Evolutionary conservation across 2,888 invertebrate genomes (phyloP).

Genomic region (Xylophagus ater): DNA sequence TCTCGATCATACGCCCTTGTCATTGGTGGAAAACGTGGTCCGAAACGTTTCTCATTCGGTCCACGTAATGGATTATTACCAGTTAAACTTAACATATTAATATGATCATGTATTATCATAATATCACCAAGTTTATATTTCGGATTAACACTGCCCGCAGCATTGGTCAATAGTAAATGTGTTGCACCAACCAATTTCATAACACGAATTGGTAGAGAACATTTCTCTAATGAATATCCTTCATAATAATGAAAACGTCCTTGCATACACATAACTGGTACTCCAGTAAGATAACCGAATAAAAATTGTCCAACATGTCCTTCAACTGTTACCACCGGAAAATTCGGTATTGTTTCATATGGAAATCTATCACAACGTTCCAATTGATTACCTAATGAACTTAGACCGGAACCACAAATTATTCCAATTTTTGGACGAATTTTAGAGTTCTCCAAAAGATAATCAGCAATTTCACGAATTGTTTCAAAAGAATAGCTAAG

Average conservation of each 20-base stretch:
- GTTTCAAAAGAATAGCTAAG: constrained; percentile 80
- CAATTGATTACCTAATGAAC: constrained; percentile 63
- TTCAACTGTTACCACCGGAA: constrained; percentile 83
- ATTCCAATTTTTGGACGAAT: constrained; percentile 78
- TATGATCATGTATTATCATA: constrained; percentile 95
- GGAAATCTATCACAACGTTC: constrained; percentile 60
- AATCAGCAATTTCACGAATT: constrained; percentile 64
- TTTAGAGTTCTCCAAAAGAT: constrained; percentile 54
- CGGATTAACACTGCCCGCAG: constrained; percentile 89
- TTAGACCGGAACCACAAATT: constrained; percentile 88
- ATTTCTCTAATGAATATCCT: constrained; percentile 88
- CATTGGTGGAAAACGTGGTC: constrained; percentile 88
- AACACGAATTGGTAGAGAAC: constrained; percentile 88
- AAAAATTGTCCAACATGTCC: constrained; percentile 89
- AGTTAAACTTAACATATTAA: constrained; percentile 92
- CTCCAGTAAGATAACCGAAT: constrained; percentile 70
- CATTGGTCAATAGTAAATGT: constrained; percentile 87
- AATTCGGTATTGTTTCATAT: constrained; percentile 86
- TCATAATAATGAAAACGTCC: constrained; percentile 97
- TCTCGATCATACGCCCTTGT: constrained; percentile 73
- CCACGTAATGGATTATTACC: constrained; percentile 92
- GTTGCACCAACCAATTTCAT: constrained; percentile 91
- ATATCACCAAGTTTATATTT: constrained; percentile 84
- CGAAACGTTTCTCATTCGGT: constrained; percentile 87
- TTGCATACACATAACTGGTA: constrained; percentile 90